phyloP scores from a whole-genome alignment of 92 coral and sea anemone species.

The Plumapathes pennacea region DNA sequence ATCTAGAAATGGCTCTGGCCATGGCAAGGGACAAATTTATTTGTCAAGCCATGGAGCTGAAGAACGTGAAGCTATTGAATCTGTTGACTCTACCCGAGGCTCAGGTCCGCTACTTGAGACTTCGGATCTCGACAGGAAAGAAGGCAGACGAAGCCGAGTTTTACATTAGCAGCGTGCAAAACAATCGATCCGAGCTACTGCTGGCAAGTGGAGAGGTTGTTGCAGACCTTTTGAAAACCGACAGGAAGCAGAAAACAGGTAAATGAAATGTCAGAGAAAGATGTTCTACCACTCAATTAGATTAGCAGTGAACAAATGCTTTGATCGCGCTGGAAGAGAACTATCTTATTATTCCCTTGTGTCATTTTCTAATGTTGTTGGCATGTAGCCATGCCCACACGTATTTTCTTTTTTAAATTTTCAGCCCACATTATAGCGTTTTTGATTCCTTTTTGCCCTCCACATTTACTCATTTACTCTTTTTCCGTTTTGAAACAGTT shows the following conservation, averaged over 20 bases:
- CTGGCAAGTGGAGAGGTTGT: constrained; percentile 46
- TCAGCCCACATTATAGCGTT: too few species aligned
- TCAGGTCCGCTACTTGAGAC: constrained; percentile 61
- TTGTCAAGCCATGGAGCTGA: constrained; percentile 27
- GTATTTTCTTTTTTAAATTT: too few species aligned
- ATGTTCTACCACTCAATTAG: too few species aligned
- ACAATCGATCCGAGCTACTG: constrained; percentile 47
- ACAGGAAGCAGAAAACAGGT: not conserved
- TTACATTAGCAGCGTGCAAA: constrained; percentile 55
- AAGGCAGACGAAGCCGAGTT: constrained; percentile 25
- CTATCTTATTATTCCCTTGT: too few species aligned
- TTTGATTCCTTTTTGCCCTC: too few species aligned
- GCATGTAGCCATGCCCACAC: too few species aligned
- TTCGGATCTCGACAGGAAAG: constrained; percentile 34
- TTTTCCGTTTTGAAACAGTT: too few species aligned
- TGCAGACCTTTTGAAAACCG: constrained; percentile 2
- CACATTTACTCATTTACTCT: too few species aligned
- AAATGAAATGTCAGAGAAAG: too few species aligned
- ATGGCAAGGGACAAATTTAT: constrained; percentile 63
- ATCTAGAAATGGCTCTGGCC: constrained; percentile 86
- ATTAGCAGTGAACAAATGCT: too few species aligned
- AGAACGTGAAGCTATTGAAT: constrained; percentile 60
- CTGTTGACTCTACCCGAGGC: constrained; percentile 72
- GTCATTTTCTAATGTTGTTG: too few species aligned
- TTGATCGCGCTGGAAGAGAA: too few species aligned